phyloP scores from a whole-genome alignment of 2,113 vertebrate species.

The Sterna hirundo region DNA sequence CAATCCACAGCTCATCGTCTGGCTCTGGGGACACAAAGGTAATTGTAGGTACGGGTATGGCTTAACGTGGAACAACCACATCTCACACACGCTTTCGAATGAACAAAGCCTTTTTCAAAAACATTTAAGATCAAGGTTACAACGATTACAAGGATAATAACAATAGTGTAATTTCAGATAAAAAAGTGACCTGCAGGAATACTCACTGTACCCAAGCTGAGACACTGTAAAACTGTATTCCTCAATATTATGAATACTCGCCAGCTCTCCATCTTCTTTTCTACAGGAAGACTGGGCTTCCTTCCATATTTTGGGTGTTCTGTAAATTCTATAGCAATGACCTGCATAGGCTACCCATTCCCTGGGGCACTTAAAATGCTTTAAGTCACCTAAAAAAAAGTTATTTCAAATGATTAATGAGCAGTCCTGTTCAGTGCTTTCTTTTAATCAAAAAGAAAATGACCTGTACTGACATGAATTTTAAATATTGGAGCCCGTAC shows the following conservation, averaged over 20 bases:
- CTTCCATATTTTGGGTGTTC: constrained; percentile 82
- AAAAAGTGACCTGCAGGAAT: neutral
- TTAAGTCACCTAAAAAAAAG: constrained; percentile 69
- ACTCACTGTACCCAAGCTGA: constrained; percentile 90
- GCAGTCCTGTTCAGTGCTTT: neutral
- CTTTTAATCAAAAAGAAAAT: neutral
- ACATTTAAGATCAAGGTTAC: neutral
- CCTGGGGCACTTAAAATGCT: constrained; percentile 77
- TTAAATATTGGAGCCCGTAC: neutral
- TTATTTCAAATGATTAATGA: neutral
- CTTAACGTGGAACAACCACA: neutral
- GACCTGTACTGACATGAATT: neutral
- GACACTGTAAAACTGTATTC: constrained; percentile 91
- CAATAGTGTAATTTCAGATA: neutral
- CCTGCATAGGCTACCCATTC: constrained; percentile 87
- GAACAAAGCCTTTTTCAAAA: neutral
- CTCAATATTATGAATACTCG: constrained; percentile 87
- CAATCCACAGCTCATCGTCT: constrained; percentile 89
- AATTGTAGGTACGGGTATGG: neutral
- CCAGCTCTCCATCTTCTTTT: constrained; percentile 86
- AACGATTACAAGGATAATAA: neutral
- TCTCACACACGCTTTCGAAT: neutral
- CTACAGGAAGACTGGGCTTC: constrained; percentile 82
- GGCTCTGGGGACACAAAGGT: constrained; percentile 69
- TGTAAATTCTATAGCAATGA: constrained; percentile 87